Evolutionary conservation across 2,888 invertebrate genomes (phyloP), one percentile per base, ranked within the genome.

Genomic region (Cremastinae sp.): DNA sequence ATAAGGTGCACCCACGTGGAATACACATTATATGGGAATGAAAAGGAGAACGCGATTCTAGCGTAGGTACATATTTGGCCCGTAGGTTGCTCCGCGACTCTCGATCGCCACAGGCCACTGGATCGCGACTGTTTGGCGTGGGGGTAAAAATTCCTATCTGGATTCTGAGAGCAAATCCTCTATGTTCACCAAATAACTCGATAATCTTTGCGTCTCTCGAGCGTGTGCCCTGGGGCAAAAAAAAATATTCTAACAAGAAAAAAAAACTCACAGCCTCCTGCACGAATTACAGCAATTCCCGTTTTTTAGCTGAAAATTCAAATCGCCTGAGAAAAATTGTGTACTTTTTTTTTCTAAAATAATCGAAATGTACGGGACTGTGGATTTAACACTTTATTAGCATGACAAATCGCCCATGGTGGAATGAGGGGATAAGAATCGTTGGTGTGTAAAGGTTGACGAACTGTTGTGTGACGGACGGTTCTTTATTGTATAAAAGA

Each of bases 31-130:
- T n/a, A 49, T 41, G 61, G 71, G 70, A 71, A 56, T 66, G 49
- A 66, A 66, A 28, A 75, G 49, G 65, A 66, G 75, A 66, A 71
- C 66, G 65, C 56, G 55, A 65, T 71, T 62, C 75, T 71, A 70
- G 61, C 43, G 16, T 51, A 64, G 75, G 71, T 75, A 75, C 75
- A 75, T 75, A 75, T 75, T 75, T 75, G 71, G 75, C 66, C 14
- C 49, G 75, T 75, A 71, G 55, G 47, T 62, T 49, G 41, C 62
- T 49, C 37, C 28, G 49, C 51, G 37, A 51, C 43, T 47, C 12
- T 28, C 45, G 64, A 51, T 56, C 12, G 68, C 62, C 55, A 56
- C 49, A 20, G 61, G 47, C 39, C 56, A 62, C 45, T 35, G 35
- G 37, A 20, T 51, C 51, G 58, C 18, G 61, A 61, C 45, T 12